Evolutionary conservation across 1,140 invertebrate species (phyloP).

Genomic region (Metaphire vulgaris): DNA sequence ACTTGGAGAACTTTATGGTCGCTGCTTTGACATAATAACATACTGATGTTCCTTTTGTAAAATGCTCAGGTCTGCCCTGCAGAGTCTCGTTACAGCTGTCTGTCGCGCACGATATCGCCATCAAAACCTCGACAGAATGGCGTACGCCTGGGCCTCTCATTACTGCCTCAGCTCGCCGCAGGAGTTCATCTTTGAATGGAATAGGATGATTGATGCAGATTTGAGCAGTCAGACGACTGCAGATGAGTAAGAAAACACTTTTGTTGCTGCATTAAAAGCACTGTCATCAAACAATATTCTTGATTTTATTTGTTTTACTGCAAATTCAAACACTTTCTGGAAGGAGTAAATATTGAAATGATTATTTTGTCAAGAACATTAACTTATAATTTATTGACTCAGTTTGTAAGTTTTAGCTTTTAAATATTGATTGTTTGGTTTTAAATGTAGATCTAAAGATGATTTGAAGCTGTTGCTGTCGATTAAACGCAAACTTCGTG

Average conservation of each 20-base stretch:
- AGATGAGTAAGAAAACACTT: not conserved
- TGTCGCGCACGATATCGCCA: slow-evolving; percentile 33
- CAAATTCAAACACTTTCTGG: too few species aligned
- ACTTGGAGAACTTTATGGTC: too few species aligned
- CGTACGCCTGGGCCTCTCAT: not conserved
- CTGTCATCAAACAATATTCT: too few species aligned
- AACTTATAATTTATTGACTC: too few species aligned
- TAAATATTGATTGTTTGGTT: too few species aligned
- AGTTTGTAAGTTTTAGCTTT: too few species aligned
- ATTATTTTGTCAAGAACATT: too few species aligned
- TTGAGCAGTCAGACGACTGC: not conserved
- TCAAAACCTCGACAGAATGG: not conserved
- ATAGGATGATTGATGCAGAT: not conserved
- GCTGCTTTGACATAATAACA: too few species aligned
- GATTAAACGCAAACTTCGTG: not conserved
- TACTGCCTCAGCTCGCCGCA: not conserved
- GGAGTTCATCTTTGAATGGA: not conserved
- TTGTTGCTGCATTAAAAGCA: too few species aligned
- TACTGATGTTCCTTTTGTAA: too few species aligned
- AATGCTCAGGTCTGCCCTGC: slow-evolving; percentile 82
- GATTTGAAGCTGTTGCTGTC: not conserved
- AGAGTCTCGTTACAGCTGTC: slow-evolving; percentile 87
- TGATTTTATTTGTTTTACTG: too few species aligned
- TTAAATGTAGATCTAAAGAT: not conserved
- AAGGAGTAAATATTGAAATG: too few species aligned